phyloP scores from a whole-genome alignment of 2,888 invertebrate genomes.

The Esperia sulphurella region DNA sequence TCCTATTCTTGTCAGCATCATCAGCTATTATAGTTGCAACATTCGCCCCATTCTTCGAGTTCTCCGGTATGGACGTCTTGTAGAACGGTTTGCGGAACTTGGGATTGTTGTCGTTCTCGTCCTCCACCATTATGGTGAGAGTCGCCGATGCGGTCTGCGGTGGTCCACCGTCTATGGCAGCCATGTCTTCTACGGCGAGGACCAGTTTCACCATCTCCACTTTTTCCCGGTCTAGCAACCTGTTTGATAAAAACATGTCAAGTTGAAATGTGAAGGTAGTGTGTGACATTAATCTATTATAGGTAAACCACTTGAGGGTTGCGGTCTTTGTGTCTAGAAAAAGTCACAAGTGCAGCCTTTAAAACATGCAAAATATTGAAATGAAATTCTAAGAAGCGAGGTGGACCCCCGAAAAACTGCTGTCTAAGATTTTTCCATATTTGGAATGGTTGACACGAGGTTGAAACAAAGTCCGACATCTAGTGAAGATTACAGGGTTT shows the following conservation, averaged over 20 bases:
- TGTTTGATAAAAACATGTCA: constrained; percentile 32
- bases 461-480: no score
- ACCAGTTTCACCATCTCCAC: constrained; percentile 88
- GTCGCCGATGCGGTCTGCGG: constrained; percentile 86
- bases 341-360: no score
- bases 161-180: constrained; percentile 83
- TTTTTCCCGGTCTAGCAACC: constrained; percentile 89
- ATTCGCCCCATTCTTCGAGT: constrained; percentile 90
- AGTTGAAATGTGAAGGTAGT: background rate
- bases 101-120: constrained; percentile 95
- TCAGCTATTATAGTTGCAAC: constrained; percentile 90
- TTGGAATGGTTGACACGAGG: no score
- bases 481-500: no score
- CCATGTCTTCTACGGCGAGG: constrained; percentile 90
- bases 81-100: constrained; percentile 90
- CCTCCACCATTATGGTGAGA: constrained; percentile 87
- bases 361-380: no score
- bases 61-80: constrained; percentile 89
- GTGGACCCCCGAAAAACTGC: no score
- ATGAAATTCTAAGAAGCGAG: no score
- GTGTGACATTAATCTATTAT: no score
- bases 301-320: no score
- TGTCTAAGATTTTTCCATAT: no score
- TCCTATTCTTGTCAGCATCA: constrained; percentile 92
- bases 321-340: no score